These are phyloP conservation scores for Eupithecia vulgata DNA, from an alignment of 2,888 invertebrate species.

Conservation along the genomic window DNA sequence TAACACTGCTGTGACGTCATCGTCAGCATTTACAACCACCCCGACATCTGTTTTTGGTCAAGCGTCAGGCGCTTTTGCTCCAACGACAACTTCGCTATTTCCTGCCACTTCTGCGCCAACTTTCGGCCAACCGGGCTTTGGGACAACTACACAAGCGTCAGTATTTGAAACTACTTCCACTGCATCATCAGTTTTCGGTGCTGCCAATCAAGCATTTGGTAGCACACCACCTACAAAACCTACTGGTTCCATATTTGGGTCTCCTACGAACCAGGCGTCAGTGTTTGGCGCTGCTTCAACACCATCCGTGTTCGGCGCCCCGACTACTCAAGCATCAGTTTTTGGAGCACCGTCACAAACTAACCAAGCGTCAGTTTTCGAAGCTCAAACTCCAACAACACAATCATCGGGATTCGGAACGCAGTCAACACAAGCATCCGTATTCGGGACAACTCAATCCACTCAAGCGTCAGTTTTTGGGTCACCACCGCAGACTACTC, in stretches of 20 bases:
- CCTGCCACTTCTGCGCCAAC: conserved; percentile 30
- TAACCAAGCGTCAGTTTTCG: conserved; percentile 55
- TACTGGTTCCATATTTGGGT: conserved; percentile 45
- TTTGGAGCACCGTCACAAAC: conserved; percentile 55
- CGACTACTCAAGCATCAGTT: conserved; percentile 52
- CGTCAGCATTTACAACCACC: conserved; percentile 51
- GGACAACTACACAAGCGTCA: conserved; percentile 35
- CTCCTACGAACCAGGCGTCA: conserved; percentile 38
- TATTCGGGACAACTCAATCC: conserved; percentile 50
- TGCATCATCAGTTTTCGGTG: conserved; percentile 54
- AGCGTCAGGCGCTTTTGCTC: conserved; percentile 40
- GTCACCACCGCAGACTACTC: conserved; percentile 42
- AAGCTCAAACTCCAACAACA: conserved; percentile 42
- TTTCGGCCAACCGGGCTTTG: conserved; percentile 19
- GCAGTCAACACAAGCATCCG: conserved; percentile 44
- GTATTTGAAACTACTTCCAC: conserved; percentile 39
- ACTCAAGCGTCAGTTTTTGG: conserved; percentile 52
- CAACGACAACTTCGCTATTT: conserved; percentile 50
- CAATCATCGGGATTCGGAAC: conserved; percentile 50
- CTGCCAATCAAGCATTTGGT: conserved; percentile 34
- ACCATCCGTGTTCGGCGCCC: conserved; percentile 21
- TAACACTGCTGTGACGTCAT: conserved; percentile 44
- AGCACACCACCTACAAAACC: conserved; percentile 38
- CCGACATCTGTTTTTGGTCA: conserved; percentile 56
- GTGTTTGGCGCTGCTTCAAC: conserved; percentile 41